A percentile compares a stretch with the other conserved stretches of the same genome.
Evolutionary conservation across 2,888 invertebrate genomes (phyloP).

Genomic region (Drosophila villosipedis): DNA sequence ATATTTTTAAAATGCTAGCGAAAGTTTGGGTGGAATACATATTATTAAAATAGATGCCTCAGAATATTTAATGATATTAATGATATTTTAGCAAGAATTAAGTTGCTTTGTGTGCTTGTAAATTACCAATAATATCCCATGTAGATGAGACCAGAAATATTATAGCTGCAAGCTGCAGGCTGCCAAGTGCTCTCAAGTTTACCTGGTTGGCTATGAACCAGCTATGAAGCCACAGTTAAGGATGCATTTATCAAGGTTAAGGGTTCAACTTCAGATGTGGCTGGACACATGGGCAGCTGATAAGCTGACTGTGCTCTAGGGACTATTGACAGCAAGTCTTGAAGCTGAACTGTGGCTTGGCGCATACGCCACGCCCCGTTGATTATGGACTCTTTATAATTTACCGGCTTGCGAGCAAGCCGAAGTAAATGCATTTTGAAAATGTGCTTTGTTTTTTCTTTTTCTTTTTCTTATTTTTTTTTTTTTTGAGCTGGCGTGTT

Average conservation of each 20-base stretch:
- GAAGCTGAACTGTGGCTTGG: conserved; percentile 13
- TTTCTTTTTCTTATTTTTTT: neutral
- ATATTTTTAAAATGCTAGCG: neutral
- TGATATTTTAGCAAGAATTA: neutral
- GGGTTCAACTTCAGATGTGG: conserved; percentile 30
- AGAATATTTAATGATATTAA: neutral
- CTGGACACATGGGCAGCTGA: conserved; percentile 32
- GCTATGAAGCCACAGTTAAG: conserved; percentile 5
- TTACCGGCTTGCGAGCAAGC: conserved; percentile 33
- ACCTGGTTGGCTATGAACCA: neutral
- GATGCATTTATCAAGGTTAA: conserved; percentile 12
- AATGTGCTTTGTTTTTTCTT: conserved; percentile 17
- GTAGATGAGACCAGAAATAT: neutral
- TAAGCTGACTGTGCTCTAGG: conserved; percentile 14
- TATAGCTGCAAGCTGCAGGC: neutral
- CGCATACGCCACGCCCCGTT: conserved; percentile 2
- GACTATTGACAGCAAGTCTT: conserved; percentile 29
- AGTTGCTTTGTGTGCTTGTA: neutral
- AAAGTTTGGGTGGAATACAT: neutral
- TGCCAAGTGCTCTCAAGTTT: neutral
- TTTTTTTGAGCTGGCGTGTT: conserved; percentile 50
- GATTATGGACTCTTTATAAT: conserved; percentile 35
- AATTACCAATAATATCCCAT: neutral
- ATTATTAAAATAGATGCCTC: neutral
- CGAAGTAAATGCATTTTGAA: conserved; percentile 38